phyloP scores from a whole-genome alignment of 2,888 invertebrate genomes.

The Sinotaia quadrata region DNA sequence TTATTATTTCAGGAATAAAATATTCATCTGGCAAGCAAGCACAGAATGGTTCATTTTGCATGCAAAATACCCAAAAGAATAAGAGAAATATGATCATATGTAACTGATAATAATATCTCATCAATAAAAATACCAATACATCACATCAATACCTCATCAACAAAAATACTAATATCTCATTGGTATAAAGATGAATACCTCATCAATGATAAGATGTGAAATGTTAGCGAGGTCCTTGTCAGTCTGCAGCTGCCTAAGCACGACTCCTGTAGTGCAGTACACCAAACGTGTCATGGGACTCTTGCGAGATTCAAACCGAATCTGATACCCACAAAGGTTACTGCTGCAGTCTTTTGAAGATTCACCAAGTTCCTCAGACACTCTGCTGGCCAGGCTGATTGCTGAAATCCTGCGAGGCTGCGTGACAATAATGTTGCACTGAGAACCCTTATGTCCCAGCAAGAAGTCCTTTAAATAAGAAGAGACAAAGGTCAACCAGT shows the following conservation, averaged over 20 bases:
- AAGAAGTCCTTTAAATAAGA: constrained; percentile 44
- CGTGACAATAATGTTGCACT: constrained; percentile 65
- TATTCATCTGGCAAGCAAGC: too few species aligned
- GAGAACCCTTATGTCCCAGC: constrained; percentile 36
- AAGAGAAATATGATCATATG: too few species aligned
- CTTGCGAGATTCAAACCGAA: constrained; percentile 63
- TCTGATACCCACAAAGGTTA: constrained; percentile 63
- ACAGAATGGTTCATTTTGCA: too few species aligned
- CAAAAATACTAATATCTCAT: too few species aligned
- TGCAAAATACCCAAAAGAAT: too few species aligned
- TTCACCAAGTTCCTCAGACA: constrained; percentile 67
- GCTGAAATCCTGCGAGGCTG: constrained; percentile 69
- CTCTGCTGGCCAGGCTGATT: constrained; percentile 64
- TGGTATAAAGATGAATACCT: constrained; percentile 53
- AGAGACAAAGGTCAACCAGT: too few species aligned
- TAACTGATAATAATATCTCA: too few species aligned
- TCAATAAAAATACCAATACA: too few species aligned
- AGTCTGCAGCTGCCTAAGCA: constrained; percentile 84
- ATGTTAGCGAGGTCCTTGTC: constrained; percentile 73
- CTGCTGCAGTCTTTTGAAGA: constrained; percentile 43
- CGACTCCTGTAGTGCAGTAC: constrained; percentile 91
- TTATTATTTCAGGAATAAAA: too few species aligned
- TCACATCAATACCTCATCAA: too few species aligned
- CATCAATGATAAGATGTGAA: constrained; percentile 68
- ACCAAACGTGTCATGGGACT: constrained; percentile 68